Conservation (phyloP, 2,888 invertebrate genomes). For the Andrena trimmerana region DNA sequence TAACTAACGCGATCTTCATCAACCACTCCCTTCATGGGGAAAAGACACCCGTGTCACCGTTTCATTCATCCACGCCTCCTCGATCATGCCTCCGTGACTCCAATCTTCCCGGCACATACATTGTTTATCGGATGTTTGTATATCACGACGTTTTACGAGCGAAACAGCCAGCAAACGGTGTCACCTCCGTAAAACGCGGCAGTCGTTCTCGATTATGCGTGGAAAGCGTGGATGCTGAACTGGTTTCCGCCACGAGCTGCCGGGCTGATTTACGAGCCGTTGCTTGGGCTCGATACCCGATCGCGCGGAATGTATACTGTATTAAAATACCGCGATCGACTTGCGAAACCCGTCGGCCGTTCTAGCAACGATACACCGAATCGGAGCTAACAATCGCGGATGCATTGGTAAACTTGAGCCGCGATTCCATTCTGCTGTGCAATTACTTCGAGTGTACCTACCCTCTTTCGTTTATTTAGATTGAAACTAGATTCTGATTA, state of each 20-base stretch:
- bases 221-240: constrained; percentile 10
- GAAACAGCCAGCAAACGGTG: not conserved
- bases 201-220: constrained; percentile 23
- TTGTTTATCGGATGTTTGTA: not conserved
- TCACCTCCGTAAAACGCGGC: not conserved
- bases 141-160: constrained; percentile 11
- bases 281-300: constrained; percentile 6
- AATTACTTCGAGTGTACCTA: no score
- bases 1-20: not conserved
- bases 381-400: not conserved
- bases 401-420: not conserved
- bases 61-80: not conserved
- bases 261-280: constrained; percentile 3
- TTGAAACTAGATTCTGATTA: not conserved
- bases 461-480: no score
- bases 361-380: not conserved
- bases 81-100: not conserved
- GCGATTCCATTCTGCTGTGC: no score
- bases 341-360: constrained; percentile 2
- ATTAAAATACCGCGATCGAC: constrained; percentile 3
- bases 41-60: not conserved
- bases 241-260: constrained; percentile 6
- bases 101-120: not conserved
- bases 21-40: not conserved
- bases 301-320: not conserved